Conservation (phyloP, 2,888 invertebrate species). For the Euplexia lucipara region DNA sequence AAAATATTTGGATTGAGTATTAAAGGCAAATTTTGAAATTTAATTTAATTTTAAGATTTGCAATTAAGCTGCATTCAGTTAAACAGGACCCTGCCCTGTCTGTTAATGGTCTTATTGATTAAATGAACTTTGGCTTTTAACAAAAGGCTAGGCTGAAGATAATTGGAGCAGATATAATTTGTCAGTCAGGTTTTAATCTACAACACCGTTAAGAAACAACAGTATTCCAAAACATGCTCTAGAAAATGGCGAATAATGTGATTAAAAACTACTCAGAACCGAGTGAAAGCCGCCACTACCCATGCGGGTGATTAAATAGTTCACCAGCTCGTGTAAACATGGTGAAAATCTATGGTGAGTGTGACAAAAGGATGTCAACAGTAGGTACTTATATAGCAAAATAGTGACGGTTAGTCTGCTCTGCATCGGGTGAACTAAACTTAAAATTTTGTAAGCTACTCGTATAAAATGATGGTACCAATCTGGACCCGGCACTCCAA, state of each 20-base stretch:
- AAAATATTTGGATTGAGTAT: no score
- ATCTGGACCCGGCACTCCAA: no score
- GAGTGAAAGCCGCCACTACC: slow-evolving; percentile 53
- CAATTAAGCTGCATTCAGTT: no score
- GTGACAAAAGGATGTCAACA: slow-evolving; percentile 5
- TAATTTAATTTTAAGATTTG: no score
- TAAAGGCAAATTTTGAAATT: no score
- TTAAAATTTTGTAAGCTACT: no score
- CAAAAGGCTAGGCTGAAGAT: no score
- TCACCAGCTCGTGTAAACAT: slow-evolving; percentile 52
- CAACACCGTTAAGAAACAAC: background rate
- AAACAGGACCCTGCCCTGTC: no score
- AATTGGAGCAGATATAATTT: slow-evolving; percentile 3
- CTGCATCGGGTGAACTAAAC: background rate
- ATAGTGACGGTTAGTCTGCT: background rate
- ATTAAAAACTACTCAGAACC: slow-evolving; percentile 44
- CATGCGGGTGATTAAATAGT: slow-evolving; percentile 58
- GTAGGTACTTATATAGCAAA: background rate
- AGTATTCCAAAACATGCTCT: background rate
- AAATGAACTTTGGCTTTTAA: no score
- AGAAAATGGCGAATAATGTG: slow-evolving; percentile 18
- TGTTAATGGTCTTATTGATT: no score
- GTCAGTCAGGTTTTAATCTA: slow-evolving; percentile 9
- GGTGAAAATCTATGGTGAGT: slow-evolving; percentile 46
- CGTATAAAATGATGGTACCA: no score